Percentiles rank a stretch among this genome's conserved stretches.
These are phyloP conservation scores for Bombus haemorrhoidalis DNA, from an alignment of 1,140 invertebrate species.

Conservation along the genomic window DNA sequence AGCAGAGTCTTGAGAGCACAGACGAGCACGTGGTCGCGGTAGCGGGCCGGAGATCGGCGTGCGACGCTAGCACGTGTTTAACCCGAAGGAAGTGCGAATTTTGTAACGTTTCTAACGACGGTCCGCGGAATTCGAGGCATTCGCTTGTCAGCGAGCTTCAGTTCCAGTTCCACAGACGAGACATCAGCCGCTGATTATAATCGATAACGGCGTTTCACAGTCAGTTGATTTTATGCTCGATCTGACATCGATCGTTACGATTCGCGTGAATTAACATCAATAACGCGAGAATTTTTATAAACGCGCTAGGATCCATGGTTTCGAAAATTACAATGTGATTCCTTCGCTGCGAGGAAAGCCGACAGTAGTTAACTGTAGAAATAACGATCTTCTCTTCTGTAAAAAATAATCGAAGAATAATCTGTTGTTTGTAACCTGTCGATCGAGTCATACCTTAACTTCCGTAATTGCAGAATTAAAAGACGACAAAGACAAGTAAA, in stretches of 20 bases:
- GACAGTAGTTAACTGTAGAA: no score
- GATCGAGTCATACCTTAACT: no score
- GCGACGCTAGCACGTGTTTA: constrained; percentile 52
- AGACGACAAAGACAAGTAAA: neutral
- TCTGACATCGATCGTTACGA: neutral
- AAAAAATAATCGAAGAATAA: no score
- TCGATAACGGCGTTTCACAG: no score
- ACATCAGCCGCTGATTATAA: no score
- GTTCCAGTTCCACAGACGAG: no score
- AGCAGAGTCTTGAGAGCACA: constrained; percentile 1
- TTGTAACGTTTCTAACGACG: constrained; percentile 20
- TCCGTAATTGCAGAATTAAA: neutral
- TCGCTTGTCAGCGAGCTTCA: neutral
- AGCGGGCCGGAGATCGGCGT: constrained; percentile 18
- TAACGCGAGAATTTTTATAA: neutral
- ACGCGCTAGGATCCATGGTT: neutral
- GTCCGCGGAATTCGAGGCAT: neutral
- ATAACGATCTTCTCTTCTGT: no score
- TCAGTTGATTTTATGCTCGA: neutral
- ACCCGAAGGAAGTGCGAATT: constrained; percentile 20
- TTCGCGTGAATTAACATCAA: neutral
- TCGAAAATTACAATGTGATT: neutral
- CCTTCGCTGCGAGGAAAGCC: neutral
- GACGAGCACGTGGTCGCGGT: constrained; percentile 51
- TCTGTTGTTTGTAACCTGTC: no score